Base-by-base conservation (phyloP, 2,113 vertebrate genomes). In the Amia ocellicauda region DNA sequence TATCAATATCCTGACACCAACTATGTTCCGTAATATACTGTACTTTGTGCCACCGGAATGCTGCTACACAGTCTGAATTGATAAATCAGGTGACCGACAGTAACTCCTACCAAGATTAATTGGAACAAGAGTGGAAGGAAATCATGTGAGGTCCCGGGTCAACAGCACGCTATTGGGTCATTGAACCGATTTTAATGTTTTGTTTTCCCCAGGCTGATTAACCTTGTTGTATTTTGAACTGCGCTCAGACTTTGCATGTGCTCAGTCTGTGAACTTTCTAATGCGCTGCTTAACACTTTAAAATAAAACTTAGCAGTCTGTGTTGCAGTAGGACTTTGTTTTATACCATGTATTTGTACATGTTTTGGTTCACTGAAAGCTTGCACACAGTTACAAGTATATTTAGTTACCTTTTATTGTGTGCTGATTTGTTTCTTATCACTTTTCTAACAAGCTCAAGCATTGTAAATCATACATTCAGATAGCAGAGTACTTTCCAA, bases 201-300 rank as follows among this genome's bases (percentile, higher is more conserved):
- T 7, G 8, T n/a, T 14, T 47, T 60, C 40, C 49, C 26, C 11
- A 36, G 28, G 52, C 41, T 29, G 36, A 28, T 45, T 40, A 26
- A 45, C 62, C 23, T 56, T 64, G 41, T 64, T 19, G n/a, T 55
- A 53, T 26, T 56, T 45, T 27, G 62, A 28, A 22, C 41, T 13
- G 9, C 47, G 40, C 52, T 64, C 40, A 54, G n/a, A 17, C 24
- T 28, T 27, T n/a, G n/a, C 29, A 28, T 23, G 28, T 9, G 49
- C 20, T 8, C 27, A 29, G 19, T 23, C 43, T 23, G 40, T 10
- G 41, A 19, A 40, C 11, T 47, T 14, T 17, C 40, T 16, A 14
- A 8, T 17, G 41, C 57, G 8, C 14, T 19, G 36, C 27, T 64
- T 64, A 50, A 50, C 54, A 17, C 53, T 49, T 58, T 24, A 49